Percentiles rank a stretch among this genome's conserved stretches.
phyloP scores from a whole-genome alignment of 2,888 invertebrate species.

The Onthophagus sagittarius region DNA sequence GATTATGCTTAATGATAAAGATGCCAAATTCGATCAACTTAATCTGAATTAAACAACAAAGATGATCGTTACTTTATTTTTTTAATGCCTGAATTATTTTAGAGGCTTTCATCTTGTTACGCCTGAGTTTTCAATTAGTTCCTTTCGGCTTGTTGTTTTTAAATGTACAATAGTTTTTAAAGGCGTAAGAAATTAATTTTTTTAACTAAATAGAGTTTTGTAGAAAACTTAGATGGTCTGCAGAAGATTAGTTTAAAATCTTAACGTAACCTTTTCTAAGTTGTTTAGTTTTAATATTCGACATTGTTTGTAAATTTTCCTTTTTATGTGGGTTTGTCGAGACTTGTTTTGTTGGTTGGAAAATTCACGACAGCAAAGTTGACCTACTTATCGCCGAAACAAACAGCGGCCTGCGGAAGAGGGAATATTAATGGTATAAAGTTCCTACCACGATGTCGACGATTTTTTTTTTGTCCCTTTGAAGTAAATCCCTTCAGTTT shows the following conservation, averaged over 20 bases:
- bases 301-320: not conserved
- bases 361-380: not conserved
- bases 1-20: no score
- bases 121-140: no score
- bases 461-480: not conserved
- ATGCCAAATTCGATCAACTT: no score
- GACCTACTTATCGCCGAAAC: not conserved
- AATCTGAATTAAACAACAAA: no score
- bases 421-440: not conserved
- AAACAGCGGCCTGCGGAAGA: not conserved
- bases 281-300: not conserved
- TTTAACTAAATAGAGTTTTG: not conserved
- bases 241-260: not conserved
- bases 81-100: no score
- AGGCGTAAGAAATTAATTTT: no score
- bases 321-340: not conserved
- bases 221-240: not conserved
- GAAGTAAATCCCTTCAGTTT: not conserved
- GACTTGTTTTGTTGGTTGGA: not conserved
- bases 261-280: not conserved
- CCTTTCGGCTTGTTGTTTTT: no score
- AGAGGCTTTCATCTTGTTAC: no score
- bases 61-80: no score
- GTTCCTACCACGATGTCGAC: not conserved
- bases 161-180: no score